These are phyloP conservation scores for Perithous albicinctus DNA, from an alignment of 2,888 invertebrate genomes.

Conservation along the genomic window DNA sequence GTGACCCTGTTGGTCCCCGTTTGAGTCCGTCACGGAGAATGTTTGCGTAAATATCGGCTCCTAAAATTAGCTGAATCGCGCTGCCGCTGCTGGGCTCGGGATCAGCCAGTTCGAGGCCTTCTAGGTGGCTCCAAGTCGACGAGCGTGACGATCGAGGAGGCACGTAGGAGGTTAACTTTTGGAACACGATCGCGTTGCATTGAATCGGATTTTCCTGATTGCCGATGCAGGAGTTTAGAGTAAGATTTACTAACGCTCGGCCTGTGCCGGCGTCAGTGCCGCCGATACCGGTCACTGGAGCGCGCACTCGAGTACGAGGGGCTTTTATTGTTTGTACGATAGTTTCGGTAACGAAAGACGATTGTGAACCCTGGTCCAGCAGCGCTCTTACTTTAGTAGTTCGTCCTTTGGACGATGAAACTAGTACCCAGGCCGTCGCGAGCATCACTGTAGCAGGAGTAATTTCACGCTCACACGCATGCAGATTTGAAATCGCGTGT, in stretches of 20 bases:
- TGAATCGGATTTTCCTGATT: constrained; percentile 15
- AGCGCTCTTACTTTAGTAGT: constrained; percentile 48
- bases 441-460: constrained; percentile 33
- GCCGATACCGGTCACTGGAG: constrained; percentile 58
- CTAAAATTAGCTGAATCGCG: constrained; percentile 36
- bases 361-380: constrained; percentile 67
- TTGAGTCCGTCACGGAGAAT: constrained; percentile 42
- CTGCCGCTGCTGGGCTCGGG: constrained; percentile 24
- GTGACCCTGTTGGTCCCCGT: constrained; percentile 15
- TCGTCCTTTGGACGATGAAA: constrained; percentile 35
- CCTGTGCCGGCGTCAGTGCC: constrained; percentile 25
- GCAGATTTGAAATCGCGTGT: constrained; percentile 8
- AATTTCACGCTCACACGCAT: not conserved
- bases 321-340: constrained; percentile 54
- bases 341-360: constrained; percentile 64
- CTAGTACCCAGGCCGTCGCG: constrained; percentile 59
- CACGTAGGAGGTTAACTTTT: constrained; percentile 27
- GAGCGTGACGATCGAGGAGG: constrained; percentile 1
- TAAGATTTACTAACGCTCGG: not conserved
- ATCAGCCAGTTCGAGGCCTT: constrained; percentile 38
- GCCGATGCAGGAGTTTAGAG: constrained; percentile 13
- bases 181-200: constrained; percentile 34
- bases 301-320: constrained; percentile 29
- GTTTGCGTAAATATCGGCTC: constrained; percentile 49
- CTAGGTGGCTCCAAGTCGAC: constrained; percentile 25